phyloP scores from a whole-genome alignment of 1,140 invertebrate species.

The Drosophila burlai region DNA sequence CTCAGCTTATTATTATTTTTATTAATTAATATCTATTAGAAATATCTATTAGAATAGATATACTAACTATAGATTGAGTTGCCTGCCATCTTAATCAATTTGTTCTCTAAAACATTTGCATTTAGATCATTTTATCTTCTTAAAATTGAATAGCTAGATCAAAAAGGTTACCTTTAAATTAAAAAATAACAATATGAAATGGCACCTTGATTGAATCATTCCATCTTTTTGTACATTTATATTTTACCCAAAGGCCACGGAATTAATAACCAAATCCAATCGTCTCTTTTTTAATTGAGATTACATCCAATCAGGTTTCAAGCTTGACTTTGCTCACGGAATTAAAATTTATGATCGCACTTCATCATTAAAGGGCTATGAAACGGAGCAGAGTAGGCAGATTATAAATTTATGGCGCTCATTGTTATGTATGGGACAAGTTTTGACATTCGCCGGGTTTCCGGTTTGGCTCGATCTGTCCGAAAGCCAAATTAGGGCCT shows the following conservation, averaged over 20 bases:
- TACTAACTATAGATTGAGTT: not conserved
- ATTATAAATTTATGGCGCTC: conserved; percentile 47
- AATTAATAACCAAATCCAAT: conserved; percentile 35
- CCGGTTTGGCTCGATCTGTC: conserved; percentile 36
- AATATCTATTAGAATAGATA: too few species aligned
- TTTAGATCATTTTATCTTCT: not conserved
- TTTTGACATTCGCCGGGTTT: conserved; percentile 46
- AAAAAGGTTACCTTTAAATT: not conserved
- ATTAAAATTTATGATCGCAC: conserved; percentile 57
- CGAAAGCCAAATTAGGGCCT: conserved; percentile 35
- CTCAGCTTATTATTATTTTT: not conserved
- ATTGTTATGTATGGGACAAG: conserved; percentile 47
- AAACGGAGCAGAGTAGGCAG: conserved; percentile 40
- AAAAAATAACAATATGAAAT: not conserved
- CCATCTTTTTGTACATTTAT: not conserved
- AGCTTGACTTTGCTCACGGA: conserved; percentile 16
- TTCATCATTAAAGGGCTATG: conserved; percentile 45
- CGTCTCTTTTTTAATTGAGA: conserved; percentile 34
- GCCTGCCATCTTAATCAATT: not conserved
- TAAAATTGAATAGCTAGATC: not conserved
- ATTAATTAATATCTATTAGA: not conserved
- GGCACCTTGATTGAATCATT: conserved; percentile 7
- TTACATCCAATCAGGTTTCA: conserved; percentile 52
- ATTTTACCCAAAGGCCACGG: not conserved
- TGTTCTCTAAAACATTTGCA: not conserved